Percentiles rank a stretch among this genome's conserved stretches.
These are phyloP conservation scores for Brachionus rotundiformis DNA, from an alignment of 1,140 invertebrate genomes.

Conservation along the genomic window DNA sequence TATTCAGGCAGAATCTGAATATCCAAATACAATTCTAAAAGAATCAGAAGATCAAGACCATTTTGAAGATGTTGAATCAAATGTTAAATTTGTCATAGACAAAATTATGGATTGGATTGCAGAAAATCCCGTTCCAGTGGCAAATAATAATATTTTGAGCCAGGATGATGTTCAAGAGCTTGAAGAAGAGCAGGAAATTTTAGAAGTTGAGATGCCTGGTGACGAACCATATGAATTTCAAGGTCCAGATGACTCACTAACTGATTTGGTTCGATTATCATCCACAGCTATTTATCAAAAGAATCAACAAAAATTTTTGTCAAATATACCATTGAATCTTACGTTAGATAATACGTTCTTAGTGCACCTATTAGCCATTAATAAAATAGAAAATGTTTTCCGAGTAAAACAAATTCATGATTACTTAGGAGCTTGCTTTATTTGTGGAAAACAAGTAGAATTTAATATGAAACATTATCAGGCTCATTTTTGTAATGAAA, in stretches of 20 bases:
- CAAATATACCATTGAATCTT: constrained; percentile 2
- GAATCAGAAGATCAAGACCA: background rate
- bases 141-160: background rate
- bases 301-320: constrained; percentile 27
- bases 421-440: constrained; percentile 38
- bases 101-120: constrained; percentile 21
- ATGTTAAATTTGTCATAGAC: background rate
- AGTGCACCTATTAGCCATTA: constrained; percentile 43
- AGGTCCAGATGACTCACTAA: background rate
- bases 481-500: constrained; percentile 38
- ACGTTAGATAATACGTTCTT: constrained; percentile 10
- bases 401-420: constrained; percentile 50
- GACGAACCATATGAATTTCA: constrained; percentile 23
- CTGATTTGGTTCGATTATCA: constrained; percentile 13
- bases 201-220: constrained; percentile 43
- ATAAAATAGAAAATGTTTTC: constrained; percentile 52
- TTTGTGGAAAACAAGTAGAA: constrained; percentile 47
- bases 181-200: constrained; percentile 47
- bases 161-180: constrained; percentile 48
- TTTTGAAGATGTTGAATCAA: background rate
- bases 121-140: background rate
- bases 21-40: background rate
- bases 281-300: constrained; percentile 30
- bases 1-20: background rate
- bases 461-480: constrained; percentile 52